A percentile compares a stretch with the other conserved stretches of the same genome.
Conservation (phyloP, 23 tunicate genomes). For the Clavelina lepadiformis region DNA sequence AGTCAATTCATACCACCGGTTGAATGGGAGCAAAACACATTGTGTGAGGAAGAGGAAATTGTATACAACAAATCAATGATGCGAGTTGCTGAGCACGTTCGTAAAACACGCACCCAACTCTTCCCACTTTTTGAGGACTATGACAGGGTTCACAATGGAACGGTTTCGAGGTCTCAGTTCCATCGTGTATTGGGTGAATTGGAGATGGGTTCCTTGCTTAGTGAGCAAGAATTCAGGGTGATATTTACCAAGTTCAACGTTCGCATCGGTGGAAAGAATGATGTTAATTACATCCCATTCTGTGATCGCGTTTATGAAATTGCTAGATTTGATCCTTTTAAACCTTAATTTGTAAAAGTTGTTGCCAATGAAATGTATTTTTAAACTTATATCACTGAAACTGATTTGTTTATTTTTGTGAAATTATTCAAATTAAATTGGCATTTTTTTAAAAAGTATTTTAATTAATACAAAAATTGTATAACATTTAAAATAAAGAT, state of each 20-base stretch:
- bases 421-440: too few relatives aligned
- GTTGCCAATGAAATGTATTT: too few relatives aligned
- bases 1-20: conserved; percentile 79
- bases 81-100: conserved; percentile 63
- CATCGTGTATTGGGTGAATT: conserved; percentile 79
- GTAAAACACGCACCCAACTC: conserved; percentile 69
- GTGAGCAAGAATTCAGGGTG: conserved; percentile 55
- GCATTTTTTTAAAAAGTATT: too few relatives aligned
- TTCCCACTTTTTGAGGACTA: conserved; percentile 90
- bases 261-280: conserved; percentile 69
- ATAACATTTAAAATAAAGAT: too few relatives aligned
- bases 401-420: too few relatives aligned
- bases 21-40: conserved; percentile 77
- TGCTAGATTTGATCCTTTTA: conserved; percentile 60
- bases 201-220: conserved; percentile 58
- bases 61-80: conserved; percentile 52
- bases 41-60: conserved; percentile 48
- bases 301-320: conserved; percentile 73
- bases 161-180: conserved; percentile 66
- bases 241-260: conserved; percentile 65
- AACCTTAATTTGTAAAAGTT: too few relatives aligned
- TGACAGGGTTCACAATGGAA: conserved; percentile 80
- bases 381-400: too few relatives aligned
- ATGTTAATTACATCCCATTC: conserved; percentile 84
- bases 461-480: too few relatives aligned